Conservation (phyloP, 2,797 vertebrate species). For the Sebastes hopkinsi region DNA sequence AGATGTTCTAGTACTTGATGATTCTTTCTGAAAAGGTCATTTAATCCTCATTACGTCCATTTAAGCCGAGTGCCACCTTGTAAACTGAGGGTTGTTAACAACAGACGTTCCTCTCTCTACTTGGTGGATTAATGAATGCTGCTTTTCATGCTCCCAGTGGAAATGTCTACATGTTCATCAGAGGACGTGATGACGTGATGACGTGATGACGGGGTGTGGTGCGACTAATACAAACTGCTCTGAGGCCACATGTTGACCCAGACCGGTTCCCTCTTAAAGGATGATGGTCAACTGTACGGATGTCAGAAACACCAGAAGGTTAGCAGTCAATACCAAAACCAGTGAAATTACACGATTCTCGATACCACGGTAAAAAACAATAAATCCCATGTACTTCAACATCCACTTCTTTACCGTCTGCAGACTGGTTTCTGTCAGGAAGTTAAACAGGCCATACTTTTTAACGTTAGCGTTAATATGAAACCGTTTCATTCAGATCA, state of each 20-base stretch:
- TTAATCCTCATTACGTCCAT: background rate
- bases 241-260: background rate
- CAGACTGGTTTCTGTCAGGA: too few relatives aligned
- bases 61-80: background rate
- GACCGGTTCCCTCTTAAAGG: background rate
- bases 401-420: too few relatives aligned
- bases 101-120: background rate
- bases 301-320: background rate
- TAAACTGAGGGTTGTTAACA: background rate
- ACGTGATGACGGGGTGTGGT: constrained; percentile 1
- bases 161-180: constrained; percentile 9
- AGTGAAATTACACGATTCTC: background rate
- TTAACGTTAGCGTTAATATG: too few relatives aligned
- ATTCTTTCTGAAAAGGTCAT: background rate
- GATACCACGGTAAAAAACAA: too few relatives aligned
- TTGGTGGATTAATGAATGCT: constrained; percentile 1
- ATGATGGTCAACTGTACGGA: background rate
- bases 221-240: background rate
- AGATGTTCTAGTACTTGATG: background rate
- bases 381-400: too few relatives aligned
- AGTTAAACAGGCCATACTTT: too few relatives aligned
- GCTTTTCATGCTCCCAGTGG: constrained; percentile 5
- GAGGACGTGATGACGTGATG: background rate
- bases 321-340: too few relatives aligned
- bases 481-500: background rate